phyloP scores from a whole-genome alignment of 2,888 invertebrate species.

The Tortricodes alternella region DNA sequence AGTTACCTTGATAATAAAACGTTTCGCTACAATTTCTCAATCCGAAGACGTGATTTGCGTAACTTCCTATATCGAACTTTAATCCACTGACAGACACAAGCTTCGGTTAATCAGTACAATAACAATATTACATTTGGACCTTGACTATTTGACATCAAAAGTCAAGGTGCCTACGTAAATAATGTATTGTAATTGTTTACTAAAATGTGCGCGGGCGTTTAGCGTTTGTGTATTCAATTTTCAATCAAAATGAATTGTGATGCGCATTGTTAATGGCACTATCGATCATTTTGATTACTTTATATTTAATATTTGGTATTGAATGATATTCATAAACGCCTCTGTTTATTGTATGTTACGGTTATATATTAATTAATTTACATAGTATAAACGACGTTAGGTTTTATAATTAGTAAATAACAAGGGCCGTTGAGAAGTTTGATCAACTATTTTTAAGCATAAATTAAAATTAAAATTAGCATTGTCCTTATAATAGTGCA shows the following conservation, averaged over 20 bases:
- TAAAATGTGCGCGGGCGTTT: slow-evolving; percentile 43
- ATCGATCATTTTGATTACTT: slow-evolving; percentile 45
- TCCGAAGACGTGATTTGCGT: slow-evolving; percentile 24
- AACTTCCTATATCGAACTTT: slow-evolving; percentile 30
- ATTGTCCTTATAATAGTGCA: too few relatives aligned
- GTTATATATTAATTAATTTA: not conserved
- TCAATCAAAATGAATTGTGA: slow-evolving; percentile 28
- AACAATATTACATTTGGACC: slow-evolving; percentile 54
- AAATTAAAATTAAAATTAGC: too few relatives aligned
- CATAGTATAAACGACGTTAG: too few relatives aligned
- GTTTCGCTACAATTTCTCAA: slow-evolving; percentile 25
- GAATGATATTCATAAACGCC: slow-evolving; percentile 8
- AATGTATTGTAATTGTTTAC: slow-evolving; percentile 56
- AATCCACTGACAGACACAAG: slow-evolving; percentile 18
- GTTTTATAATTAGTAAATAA: too few relatives aligned
- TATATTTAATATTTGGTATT: slow-evolving; percentile 47
- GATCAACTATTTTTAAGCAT: too few relatives aligned
- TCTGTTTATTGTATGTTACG: not conserved
- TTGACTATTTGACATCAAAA: slow-evolving; percentile 56
- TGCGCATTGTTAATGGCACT: slow-evolving; percentile 16
- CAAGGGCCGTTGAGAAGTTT: too few relatives aligned
- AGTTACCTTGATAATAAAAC: slow-evolving; percentile 26
- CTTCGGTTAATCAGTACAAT: slow-evolving; percentile 42
- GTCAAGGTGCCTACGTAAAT: slow-evolving; percentile 56
- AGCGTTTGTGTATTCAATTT: slow-evolving; percentile 34